Percentiles rank a stretch among this genome's conserved stretches.
Conservation (phyloP, 2,797 vertebrate genomes). For the Channallabes apus region DNA sequence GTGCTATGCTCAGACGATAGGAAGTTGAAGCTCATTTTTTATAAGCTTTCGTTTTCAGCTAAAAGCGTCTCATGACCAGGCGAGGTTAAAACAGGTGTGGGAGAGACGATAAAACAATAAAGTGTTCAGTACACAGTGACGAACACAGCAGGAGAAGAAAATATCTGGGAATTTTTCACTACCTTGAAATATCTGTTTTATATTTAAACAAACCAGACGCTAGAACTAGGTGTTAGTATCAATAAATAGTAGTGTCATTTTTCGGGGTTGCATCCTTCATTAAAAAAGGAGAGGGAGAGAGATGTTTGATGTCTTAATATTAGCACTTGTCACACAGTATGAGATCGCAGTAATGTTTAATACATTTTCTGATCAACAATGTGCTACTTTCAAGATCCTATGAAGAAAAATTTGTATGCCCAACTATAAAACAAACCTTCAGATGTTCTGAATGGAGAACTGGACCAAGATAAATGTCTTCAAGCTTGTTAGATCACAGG, state of each 20-base stretch:
- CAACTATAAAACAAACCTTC: neutral
- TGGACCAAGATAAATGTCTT: neutral
- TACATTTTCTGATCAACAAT: no score
- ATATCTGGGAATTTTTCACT: neutral
- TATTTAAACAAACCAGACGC: no score
- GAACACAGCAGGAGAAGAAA: neutral
- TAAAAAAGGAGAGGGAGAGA: no score
- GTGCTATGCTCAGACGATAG: neutral
- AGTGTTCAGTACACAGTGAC: neutral
- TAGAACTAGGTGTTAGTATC: no score
- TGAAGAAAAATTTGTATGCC: no score
- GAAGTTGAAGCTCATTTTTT: neutral
- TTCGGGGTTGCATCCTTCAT: no score
- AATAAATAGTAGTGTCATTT: no score
- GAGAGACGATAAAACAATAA: constrained; percentile 6
- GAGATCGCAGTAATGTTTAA: no score
- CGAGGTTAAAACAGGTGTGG: neutral
- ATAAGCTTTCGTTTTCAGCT: neutral
- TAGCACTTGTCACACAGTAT: no score
- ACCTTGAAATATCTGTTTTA: no score
- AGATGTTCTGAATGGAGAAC: neutral
- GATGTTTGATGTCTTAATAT: no score
- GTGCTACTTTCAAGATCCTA: no score
- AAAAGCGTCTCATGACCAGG: neutral
- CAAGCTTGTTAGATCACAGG: neutral